Evolutionary conservation across 2,888 invertebrate genomes (phyloP).

Genomic region (Nasonia oneida): DNA sequence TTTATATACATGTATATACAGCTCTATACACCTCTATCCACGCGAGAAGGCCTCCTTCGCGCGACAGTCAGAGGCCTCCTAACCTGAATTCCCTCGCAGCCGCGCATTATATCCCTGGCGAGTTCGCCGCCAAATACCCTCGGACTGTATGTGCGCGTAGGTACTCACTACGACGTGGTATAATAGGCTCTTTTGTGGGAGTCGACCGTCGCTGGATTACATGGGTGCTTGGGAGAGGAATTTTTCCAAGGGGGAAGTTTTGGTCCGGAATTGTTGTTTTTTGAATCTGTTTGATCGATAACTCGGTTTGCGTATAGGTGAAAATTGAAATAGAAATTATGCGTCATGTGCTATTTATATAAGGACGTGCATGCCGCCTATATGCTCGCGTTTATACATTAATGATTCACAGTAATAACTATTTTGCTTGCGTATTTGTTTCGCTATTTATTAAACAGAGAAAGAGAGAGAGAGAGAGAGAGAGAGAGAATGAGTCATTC

Average conservation of each 20-base stretch:
- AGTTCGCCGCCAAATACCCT: slow-evolving; percentile 4
- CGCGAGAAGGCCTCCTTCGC: slow-evolving; percentile 23
- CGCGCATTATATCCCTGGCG: slow-evolving; percentile 2
- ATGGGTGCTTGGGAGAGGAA: not conserved
- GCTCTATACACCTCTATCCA: slow-evolving; percentile 12
- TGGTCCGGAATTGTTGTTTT: not conserved
- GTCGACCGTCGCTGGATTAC: not conserved
- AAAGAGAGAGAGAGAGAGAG: too few species aligned
- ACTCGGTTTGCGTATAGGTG: not conserved
- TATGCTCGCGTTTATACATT: not conserved
- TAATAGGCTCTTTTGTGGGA: too few species aligned
- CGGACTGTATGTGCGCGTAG: not conserved
- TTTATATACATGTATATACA: not conserved
- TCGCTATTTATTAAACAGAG: not conserved
- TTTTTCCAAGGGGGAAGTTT: not conserved
- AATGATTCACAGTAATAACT: not conserved
- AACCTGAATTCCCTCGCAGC: slow-evolving; percentile 58
- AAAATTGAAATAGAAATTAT: not conserved
- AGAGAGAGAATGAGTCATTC: not conserved
- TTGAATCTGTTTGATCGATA: not conserved
- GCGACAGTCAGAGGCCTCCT: slow-evolving; percentile 55
- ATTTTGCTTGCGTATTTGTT: not conserved
- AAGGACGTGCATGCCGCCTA: not conserved
- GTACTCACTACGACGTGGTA: not conserved
- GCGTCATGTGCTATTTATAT: not conserved